phyloP scores from a whole-genome alignment of 2,888 invertebrate species.

The Leptinotarsa juncta region DNA sequence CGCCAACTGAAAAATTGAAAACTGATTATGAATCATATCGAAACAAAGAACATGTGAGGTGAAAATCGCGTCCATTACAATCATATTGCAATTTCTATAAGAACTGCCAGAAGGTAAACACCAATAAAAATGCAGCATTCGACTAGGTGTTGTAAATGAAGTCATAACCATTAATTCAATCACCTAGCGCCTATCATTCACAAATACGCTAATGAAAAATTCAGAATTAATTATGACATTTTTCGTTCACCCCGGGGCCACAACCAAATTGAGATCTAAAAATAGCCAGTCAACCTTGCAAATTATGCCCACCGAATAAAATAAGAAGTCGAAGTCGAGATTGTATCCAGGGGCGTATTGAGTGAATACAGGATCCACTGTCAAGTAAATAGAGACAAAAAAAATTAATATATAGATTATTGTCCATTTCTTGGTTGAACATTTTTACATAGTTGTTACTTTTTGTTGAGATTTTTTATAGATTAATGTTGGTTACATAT shows the following conservation, averaged over 20 bases:
- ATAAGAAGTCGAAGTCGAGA: conserved; percentile 11
- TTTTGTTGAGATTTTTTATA: too few relatives aligned
- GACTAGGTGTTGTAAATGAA: conserved; percentile 16
- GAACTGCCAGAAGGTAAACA: background rate
- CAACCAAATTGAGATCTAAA: conserved; percentile 44
- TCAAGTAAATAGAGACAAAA: background rate
- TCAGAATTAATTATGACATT: conserved; percentile 28
- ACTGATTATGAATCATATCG: too few relatives aligned
- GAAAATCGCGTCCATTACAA: too few relatives aligned
- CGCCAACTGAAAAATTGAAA: too few relatives aligned
- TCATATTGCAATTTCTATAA: too few relatives aligned
- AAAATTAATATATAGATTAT: too few relatives aligned
- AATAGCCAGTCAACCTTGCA: conserved; percentile 53
- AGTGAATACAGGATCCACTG: conserved; percentile 3
- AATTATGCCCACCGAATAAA: conserved; percentile 42
- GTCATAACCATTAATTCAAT: conserved; percentile 24
- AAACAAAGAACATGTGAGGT: too few relatives aligned
- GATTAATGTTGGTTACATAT: too few relatives aligned
- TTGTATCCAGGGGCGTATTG: conserved; percentile 14
- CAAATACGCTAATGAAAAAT: conserved; percentile 29
- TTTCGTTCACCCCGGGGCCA: conserved; percentile 23
- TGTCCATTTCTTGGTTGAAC: too few relatives aligned
- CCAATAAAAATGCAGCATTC: background rate
- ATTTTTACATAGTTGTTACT: too few relatives aligned
- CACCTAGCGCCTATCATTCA: conserved; percentile 27